A percentile compares a stretch with the other conserved stretches of the same genome.
These are phyloP conservation scores for Sterrhoptilus dennistouni DNA, from an alignment of 2,113 vertebrate species.

Conservation along the genomic window DNA sequence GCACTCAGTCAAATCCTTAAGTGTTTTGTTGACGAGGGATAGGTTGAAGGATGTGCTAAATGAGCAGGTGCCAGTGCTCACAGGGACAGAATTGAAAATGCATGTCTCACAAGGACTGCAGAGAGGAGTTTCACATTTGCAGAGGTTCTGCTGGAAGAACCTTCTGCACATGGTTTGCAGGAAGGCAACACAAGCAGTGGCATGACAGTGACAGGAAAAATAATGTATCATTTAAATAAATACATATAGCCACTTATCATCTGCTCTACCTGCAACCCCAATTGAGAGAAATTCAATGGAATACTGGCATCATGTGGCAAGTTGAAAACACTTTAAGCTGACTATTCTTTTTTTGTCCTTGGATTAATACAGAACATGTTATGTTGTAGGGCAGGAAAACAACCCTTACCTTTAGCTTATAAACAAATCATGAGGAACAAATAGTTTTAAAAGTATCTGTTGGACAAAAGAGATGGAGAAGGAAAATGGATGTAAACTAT, in stretches of 20 bases:
- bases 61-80: constrained; percentile 55
- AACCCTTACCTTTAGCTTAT: background rate
- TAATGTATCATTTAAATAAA: background rate
- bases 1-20: constrained; percentile 31
- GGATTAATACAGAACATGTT: background rate
- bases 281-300: background rate
- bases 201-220: background rate
- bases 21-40: constrained; percentile 36
- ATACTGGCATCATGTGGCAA: background rate
- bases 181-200: background rate
- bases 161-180: background rate
- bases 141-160: background rate
- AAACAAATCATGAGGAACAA: background rate
- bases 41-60: constrained; percentile 51
- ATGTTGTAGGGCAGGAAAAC: background rate
- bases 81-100: background rate
- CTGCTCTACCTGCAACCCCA: background rate
- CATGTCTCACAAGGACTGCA: background rate
- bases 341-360: background rate
- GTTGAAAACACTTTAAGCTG: background rate
- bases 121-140: background rate
- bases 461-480: background rate
- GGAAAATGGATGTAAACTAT: background rate
- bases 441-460: background rate
- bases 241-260: background rate